Evolutionary conservation across 2,797 vertebrate species (phyloP).

Genomic region (Bradypus variegatus): DNA sequence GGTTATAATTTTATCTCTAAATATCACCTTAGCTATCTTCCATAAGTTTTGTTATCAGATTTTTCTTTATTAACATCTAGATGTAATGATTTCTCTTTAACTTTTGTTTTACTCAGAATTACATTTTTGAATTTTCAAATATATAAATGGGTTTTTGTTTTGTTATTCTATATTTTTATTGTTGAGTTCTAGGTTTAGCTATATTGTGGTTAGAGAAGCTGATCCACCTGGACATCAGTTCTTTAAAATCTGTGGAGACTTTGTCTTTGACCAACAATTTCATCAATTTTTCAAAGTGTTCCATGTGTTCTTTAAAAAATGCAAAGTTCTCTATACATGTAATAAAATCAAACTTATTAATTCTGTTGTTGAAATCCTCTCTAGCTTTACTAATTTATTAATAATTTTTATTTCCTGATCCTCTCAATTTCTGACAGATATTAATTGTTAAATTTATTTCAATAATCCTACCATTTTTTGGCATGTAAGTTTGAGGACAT

Average conservation of each 20-base stretch:
- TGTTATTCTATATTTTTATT: background rate
- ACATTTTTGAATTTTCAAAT: slow-evolving; percentile 3
- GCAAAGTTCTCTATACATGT: background rate
- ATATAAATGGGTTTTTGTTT: background rate
- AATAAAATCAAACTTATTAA: background rate
- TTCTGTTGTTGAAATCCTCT: background rate
- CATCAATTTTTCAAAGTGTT: background rate
- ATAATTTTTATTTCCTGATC: background rate
- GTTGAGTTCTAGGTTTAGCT: background rate
- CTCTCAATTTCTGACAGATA: background rate
- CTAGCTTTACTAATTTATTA: background rate
- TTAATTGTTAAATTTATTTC: background rate
- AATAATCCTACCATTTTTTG: background rate
- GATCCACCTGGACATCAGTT: background rate
- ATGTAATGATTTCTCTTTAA: background rate
- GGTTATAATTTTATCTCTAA: background rate
- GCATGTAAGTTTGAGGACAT: background rate
- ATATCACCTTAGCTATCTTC: background rate
- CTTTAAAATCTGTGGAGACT: background rate
- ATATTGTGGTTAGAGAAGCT: background rate
- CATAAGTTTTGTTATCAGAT: background rate
- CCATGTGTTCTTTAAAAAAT: background rate
- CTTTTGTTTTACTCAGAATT: background rate
- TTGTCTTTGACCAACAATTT: background rate
- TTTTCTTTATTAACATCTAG: background rate